A percentile compares a stretch with the other conserved stretches of the same genome.
Evolutionary conservation across 1,140 invertebrate species (phyloP).

Genomic region (Drosophila quadrilineata): DNA sequence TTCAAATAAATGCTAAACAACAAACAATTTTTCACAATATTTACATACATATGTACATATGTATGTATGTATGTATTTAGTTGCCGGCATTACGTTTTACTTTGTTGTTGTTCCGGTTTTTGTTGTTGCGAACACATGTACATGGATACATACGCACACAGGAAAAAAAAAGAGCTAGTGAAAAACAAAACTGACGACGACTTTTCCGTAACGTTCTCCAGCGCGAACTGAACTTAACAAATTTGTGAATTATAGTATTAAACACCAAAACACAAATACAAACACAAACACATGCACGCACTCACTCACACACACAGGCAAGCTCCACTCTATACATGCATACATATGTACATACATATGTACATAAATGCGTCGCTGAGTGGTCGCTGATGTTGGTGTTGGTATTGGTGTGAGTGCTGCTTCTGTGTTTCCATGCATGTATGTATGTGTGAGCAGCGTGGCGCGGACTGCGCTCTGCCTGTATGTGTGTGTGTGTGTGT

Average conservation of each 20-base stretch:
- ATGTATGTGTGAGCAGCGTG: neutral
- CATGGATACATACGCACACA: no score
- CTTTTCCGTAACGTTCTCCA: slow-evolving; percentile 77
- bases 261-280: slow-evolving; percentile 42
- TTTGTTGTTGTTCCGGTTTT: neutral
- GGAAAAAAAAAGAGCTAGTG: slow-evolving; percentile 3
- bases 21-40: slow-evolving; percentile 2
- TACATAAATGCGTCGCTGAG: neutral
- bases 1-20: slow-evolving; percentile 16
- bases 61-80: neutral
- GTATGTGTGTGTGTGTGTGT: slow-evolving; percentile 6
- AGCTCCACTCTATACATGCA: no score
- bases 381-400: no score
- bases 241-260: slow-evolving; percentile 76
- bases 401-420: no score
- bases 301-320: neutral
- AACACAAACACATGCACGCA: neutral
- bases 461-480: neutral
- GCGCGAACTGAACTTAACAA: slow-evolving; percentile 71
- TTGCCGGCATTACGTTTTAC: neutral
- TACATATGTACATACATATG: neutral
- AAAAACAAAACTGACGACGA: slow-evolving; percentile 36
- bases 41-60: slow-evolving; percentile 16
- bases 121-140: no score
- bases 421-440: neutral